Evolutionary conservation across 1,140 invertebrate species (phyloP), one percentile per base, ranked within the genome.

Genomic region (Drosophila teissieri): DNA sequence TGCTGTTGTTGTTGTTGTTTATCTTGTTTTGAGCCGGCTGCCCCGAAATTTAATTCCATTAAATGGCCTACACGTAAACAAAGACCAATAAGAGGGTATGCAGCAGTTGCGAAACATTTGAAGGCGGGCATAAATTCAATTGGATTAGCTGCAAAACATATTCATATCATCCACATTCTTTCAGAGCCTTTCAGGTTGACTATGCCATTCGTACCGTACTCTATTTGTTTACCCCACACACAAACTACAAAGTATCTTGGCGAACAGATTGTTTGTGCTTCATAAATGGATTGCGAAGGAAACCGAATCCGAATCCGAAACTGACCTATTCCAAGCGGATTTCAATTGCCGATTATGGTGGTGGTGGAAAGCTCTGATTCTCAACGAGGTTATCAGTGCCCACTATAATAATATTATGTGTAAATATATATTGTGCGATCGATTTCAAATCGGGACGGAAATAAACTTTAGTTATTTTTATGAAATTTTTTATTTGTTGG

Each of bases 271-370:
- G 52, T 72, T 57, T 61, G 42, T 63, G 48, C 37, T 31, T 48
- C 51, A 62, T 58, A 58, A 64, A 39, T 19, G 37, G 12, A 2
- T 17, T 15, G 10, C 37, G 12, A 67, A 61, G 24, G 48, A 64
- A 75, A 74, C 69, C 12, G 53, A 72, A 72, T 72, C 69, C 12
- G 53, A 72, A 72, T 72, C 53, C 54, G 63, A 86, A 77, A 77
- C 83, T 86, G 83, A 86, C 83, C 83, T 86, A 86, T 76, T 88
- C 84, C 79, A 86, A 86, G 79, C 57, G 17, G 40, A 76, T 69
- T 88, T 73, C 83, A 83, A 83, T 88, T 86, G 81, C 34, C n/a
- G 52, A 39, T 49, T 22, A 57, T 72, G 40, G 24, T 19, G 27
- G 45, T 14, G 36, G 36, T 40, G 64, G 3, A 48, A 39, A 27